Percentiles rank a stretch among this genome's conserved stretches.
These are phyloP conservation scores for Oscheius sp. DNA, from an alignment of 2,888 invertebrate species.

Conservation along the genomic window DNA sequence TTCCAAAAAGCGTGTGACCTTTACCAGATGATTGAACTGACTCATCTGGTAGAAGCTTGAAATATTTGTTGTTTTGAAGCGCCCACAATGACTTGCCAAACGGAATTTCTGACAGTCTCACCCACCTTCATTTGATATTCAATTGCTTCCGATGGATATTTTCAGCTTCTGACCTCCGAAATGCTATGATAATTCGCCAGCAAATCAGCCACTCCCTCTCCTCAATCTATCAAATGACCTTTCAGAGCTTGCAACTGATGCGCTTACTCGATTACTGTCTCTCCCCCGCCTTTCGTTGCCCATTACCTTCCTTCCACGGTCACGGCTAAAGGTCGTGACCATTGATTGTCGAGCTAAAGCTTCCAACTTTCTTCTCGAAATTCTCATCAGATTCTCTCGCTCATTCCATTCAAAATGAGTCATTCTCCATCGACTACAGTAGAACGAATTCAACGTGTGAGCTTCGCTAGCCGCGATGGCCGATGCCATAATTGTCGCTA, in stretches of 20 bases:
- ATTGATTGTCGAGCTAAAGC: not conserved
- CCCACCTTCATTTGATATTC: not conserved
- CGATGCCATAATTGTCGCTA: conserved; percentile 26
- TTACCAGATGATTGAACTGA: not conserved
- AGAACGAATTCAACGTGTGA: not conserved
- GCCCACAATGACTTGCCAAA: too few species aligned
- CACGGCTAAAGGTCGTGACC: conserved; percentile 2
- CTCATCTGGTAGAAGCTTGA: not conserved
- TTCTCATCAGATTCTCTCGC: not conserved
- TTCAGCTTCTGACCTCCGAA: not conserved
- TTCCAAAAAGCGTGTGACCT: not conserved
- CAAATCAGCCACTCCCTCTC: not conserved
- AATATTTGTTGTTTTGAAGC: not conserved
- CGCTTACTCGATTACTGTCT: conserved; percentile 28
- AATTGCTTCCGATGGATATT: not conserved
- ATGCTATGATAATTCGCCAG: not conserved
- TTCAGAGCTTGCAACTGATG: conserved; percentile 19
- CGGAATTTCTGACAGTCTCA: too few species aligned
- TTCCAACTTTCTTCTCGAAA: not conserved
- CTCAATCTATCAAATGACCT: conserved; percentile 15
- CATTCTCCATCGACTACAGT: not conserved
- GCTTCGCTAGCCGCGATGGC: conserved; percentile 1
- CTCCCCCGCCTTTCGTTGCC: conserved; percentile 10
- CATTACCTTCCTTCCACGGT: conserved; percentile 20
- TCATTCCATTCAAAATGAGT: not conserved